phyloP scores from a whole-genome alignment of 2,113 vertebrate genomes.

The Haemorhous mexicanus region DNA sequence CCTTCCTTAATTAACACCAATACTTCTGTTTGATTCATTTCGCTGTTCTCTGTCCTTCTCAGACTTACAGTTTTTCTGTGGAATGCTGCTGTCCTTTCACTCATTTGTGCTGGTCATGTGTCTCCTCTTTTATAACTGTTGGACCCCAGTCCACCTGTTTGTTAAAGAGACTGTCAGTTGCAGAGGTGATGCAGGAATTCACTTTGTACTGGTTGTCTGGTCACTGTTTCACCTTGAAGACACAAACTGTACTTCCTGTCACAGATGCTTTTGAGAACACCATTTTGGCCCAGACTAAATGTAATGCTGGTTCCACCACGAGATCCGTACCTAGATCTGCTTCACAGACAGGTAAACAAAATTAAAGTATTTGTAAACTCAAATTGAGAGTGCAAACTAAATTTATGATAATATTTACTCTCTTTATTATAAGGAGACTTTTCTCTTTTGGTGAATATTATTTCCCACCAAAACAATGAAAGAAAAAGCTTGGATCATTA shows the following conservation, averaged over 20 bases:
- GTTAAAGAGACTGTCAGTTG: not conserved
- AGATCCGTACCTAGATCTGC: slow-evolving; percentile 83
- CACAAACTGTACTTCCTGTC: slow-evolving; percentile 67
- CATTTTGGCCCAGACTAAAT: slow-evolving; percentile 76
- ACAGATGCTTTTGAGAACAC: slow-evolving; percentile 80
- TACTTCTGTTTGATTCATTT: not conserved
- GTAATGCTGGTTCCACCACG: slow-evolving; percentile 63
- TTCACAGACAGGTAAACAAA: slow-evolving; percentile 87
- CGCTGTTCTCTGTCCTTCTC: not conserved
- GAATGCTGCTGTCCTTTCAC: slow-evolving; percentile 16
- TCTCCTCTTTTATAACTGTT: not conserved
- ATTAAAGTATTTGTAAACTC: not conserved
- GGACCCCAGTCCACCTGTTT: not conserved
- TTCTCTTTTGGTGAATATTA: not conserved
- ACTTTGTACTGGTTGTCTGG: not conserved
- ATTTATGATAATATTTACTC: not conserved
- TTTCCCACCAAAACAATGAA: not conserved
- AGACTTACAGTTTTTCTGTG: not conserved
- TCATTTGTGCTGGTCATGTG: not conserved
- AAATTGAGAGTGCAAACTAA: not conserved
- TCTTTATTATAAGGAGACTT: not conserved
- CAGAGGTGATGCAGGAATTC: not conserved
- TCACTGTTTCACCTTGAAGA: slow-evolving; percentile 18
- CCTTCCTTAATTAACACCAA: not conserved
- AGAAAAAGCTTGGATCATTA: not conserved